Evolutionary conservation across 2,888 invertebrate species (phyloP).

Genomic region (Dysmachus trigonus): DNA sequence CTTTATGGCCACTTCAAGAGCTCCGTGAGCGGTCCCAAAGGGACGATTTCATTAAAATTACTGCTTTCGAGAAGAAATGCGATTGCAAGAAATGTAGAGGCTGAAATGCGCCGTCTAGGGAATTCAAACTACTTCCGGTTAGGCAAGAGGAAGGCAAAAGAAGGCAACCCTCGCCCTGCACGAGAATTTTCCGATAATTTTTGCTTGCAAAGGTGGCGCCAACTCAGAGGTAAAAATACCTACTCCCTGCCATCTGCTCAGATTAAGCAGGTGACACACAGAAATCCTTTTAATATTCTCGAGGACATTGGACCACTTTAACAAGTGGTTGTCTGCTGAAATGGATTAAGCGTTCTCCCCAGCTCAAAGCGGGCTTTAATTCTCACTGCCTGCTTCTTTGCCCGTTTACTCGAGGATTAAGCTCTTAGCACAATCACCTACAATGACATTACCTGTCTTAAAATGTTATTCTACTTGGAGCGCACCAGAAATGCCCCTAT

Average conservation of each 20-base stretch:
- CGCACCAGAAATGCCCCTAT: background rate
- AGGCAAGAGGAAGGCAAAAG: background rate
- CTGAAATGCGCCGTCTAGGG: background rate
- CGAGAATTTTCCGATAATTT: background rate
- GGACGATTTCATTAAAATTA: conserved; percentile 40
- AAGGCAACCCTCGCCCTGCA: background rate
- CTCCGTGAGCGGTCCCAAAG: background rate
- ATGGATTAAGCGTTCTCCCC: background rate
- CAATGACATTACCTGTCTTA: background rate
- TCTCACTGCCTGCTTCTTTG: background rate
- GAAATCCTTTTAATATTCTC: background rate
- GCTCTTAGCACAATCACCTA: background rate
- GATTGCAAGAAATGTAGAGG: background rate
- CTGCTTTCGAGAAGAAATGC: conserved; percentile 24
- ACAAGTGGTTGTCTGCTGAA: background rate
- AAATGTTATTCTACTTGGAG: background rate
- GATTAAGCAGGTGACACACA: background rate
- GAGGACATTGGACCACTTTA: background rate
- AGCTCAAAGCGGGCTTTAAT: background rate
- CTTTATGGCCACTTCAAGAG: conserved; percentile 36
- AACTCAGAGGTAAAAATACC: background rate
- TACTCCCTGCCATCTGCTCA: background rate
- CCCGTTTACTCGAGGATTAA: background rate
- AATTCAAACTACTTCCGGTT: background rate
- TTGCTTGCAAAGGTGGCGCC: background rate